Base-by-base conservation (phyloP, 2,888 invertebrate species). In the Lasius fuliginosus region DNA sequence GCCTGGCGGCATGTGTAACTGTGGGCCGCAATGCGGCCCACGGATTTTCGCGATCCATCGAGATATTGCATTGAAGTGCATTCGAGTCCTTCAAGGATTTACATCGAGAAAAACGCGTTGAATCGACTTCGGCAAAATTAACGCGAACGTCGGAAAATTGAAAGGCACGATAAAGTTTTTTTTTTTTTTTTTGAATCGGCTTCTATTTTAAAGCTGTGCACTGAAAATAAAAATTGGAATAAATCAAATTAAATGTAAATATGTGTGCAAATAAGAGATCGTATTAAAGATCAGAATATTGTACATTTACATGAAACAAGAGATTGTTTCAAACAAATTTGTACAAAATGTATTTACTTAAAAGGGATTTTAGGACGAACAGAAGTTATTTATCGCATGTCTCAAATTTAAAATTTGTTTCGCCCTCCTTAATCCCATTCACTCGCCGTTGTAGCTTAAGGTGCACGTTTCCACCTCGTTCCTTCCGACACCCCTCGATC, bases 1-100 rank as follows among this genome's bases (percentile, higher is more conserved):
- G 90, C 90, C 90, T 76, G 89, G 88, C 87, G 90, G 90, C 90
- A 91, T 87, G 86, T 85, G 82, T 60, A 56, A 87, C 85, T 68
- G 90, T 91, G 87, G 90, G 90, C 85, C 74, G 89, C 85, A 62
- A 33, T 67, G 82, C 75, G 67, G 79, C 87, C 87, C 84, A 87
- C 87, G 86, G 75, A 62, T 79, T 79, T 53, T 69, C 62, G 42
- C 62, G 40, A 42, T 12, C 40, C 49, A 8, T 60, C 33, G 42
- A 46, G 42, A 64, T 75, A 83, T 18, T 36, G 12, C 40, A 49
- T 49, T n/a, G 36, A 36, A 18, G 42, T 60, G 42, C 33, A 42
- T 36, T 33, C 71, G 71, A 49, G 11, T 3, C 36, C 46, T 49
- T 30, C 15, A 12, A 53, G 49, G 65, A 53, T 67, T 67, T n/a